Evolutionary conservation across 1,140 invertebrate species (phyloP), one percentile per base, ranked within the genome.

Genomic region (Cylas formicarius): DNA sequence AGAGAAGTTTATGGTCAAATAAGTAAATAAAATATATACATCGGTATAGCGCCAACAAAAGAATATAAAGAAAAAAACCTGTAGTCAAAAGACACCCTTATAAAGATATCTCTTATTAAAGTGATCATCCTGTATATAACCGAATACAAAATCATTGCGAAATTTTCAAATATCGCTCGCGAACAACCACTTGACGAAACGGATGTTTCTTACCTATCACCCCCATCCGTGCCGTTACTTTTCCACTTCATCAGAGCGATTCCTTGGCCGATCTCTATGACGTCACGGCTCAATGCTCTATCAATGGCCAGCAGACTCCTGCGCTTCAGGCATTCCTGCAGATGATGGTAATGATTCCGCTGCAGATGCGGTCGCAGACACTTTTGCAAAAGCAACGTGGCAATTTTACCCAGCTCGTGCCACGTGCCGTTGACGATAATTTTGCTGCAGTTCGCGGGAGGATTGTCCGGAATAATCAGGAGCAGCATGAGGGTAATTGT

Each of bases 241-340:
- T 47, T 41, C 44, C 44, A 20, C 44, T 31, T 47, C 33, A 48
- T 24, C 22, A 48, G 24, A 16, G 24, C 23, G 10, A 48, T 17
- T 17, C 21, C 33, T 5, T 48, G 22, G 9, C 29, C 43, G 36
- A 54, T 43, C 29, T 39, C 18, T 27, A 54, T 54, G 23, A 48
- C 22, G 33, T 54, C 52, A 39, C 39, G 48, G 26, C 33, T 48
- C 23, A 54, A 32, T 13, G 40, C 37, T 16, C 40, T 39, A 51
- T 54, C 52, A 31, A 54, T 32, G 13, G 32, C 48, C 24, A 28
- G 33, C 36, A 54, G 33, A 46, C 48, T 48, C 21, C 27, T 40
- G 24, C 40, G 48, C 23, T 42, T 54, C 13, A 50, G 38, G 33
- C 44, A 54, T 29, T 47, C 44, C 24, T 51, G 27, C 28, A 54